These are phyloP conservation scores for Harmothoe impar DNA, from an alignment of 2,888 invertebrate genomes.

Conservation along the genomic window DNA sequence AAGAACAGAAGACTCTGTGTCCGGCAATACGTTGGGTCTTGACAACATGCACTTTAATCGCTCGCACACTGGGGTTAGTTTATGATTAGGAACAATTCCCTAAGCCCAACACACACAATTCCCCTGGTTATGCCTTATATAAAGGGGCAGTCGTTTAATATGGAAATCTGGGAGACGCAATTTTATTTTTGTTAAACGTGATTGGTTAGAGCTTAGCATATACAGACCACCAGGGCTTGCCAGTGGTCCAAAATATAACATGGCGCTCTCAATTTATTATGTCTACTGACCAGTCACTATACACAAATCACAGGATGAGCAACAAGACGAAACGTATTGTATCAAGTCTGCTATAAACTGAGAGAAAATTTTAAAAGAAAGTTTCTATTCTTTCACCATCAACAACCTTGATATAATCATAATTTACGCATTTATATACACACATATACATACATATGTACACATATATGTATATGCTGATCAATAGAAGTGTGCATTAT, in stretches of 20 bases:
- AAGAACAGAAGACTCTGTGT: background rate
- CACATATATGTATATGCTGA: conserved; percentile 23
- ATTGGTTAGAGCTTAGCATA: background rate
- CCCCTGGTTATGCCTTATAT: background rate
- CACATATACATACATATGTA: conserved; percentile 7
- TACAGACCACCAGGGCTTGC: background rate
- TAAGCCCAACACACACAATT: background rate
- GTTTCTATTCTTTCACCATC: background rate
- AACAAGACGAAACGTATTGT: background rate
- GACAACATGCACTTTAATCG: background rate
- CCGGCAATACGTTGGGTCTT: background rate
- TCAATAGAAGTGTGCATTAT: conserved; percentile 27
- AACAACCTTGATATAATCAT: conserved; percentile 11
- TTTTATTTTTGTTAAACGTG: background rate
- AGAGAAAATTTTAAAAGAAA: background rate
- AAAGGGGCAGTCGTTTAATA: background rate
- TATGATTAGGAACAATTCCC: background rate
- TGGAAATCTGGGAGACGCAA: background rate
- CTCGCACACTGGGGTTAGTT: background rate
- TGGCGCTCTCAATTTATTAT: background rate
- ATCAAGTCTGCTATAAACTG: background rate
- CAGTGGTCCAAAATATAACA: background rate
- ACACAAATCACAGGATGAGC: conserved; percentile 44
- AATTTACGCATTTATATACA: conserved; percentile 29
- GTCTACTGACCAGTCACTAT: conserved; percentile 9